Evolutionary conservation across 1,140 invertebrate genomes (phyloP), one percentile per base, ranked within the genome.

Genomic region (Pseudomyrmex concolor): DNA sequence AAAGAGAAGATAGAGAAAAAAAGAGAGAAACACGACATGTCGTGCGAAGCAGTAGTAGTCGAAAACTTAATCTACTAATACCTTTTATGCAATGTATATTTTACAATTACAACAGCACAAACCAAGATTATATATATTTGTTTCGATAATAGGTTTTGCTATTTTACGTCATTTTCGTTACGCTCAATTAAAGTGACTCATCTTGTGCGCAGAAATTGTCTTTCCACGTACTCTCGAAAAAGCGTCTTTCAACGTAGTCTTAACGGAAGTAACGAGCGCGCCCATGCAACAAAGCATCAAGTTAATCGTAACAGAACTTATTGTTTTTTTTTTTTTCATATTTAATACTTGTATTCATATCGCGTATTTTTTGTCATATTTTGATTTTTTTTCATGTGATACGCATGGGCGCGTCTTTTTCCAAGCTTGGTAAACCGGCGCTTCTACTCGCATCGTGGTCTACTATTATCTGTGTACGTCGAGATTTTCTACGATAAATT

Each of bases 361-460:
- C 59, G 2, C 83, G 68, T 48, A 67, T 80, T 87, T 85, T 84
- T 7, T 59, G 22, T 57, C 12, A 34, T 50, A 5, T 19, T 62
- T 54, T 73, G 15, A 73, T n/a, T 59, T 10, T 19, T 22, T 45
- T 10, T 50, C 48, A 48, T 54, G 45, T 12, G 76, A 80, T 80
- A 76, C 77, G 86, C 87, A 82, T 91, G 88, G 90, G 85, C 90
- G 87, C 90, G 89, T 85, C 91, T 87, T 68, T 88, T 78, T 34
- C 34, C 34, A 73, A 86, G 81, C 62, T 77, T 83, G 68, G 84
- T 34, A 34, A 73, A 82, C 90, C 91, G 89, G 90, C 87, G 89
- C 91, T 86, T 88, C 90, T 87, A 90, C 88, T 90, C 82, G 86
- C 76, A 34, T 70, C 55, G 73, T 60, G 74, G 51, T 59, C 68